Base-by-base conservation (phyloP, 2,888 invertebrate genomes). In the Caradrina kadenii region DNA sequence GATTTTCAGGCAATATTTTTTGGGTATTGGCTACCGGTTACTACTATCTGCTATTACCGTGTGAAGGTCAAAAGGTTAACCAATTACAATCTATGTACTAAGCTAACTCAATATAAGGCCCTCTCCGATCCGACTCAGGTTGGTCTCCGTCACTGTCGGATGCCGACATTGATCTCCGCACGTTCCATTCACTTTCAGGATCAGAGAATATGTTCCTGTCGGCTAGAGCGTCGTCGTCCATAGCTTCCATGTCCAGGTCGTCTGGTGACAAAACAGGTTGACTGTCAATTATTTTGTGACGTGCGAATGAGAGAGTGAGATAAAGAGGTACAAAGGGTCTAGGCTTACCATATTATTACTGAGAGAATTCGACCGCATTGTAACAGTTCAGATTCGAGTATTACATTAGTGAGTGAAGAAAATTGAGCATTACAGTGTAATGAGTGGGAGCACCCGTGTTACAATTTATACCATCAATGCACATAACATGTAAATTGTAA, bases 171-270 rank as follows among this genome's bases (percentile, higher is more conserved):
- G 89, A 87, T 31, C 80, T 86, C 5, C 84, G 89, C 45, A 84
- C 86, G 54, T 92, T 94, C 97, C 97, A 97, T 84, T 97, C 97
- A 85, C 97, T 97, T 91, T 97, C 97, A 0, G 97, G 97, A 86
- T 97, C 97, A 0, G 97, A 97, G 90, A 97, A 97, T 76, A 97
- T 95, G 79, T 96, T 96, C 69, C 93, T 91, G 54, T 97, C 97
- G 22, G 96, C 89, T 8, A 96, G 88, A 8, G 95, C 94, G 70
- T 97, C 97, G 72, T 97, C 97, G 75, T 92, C 91, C 76, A 91
- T 84, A 1, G 87, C 90, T 19, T 94, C 92, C 69, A 92, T 82
- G 68, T 94, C 92, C 15, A 93, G 77, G 22, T 92, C 93, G 59
- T 93, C 94, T 94, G 91, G 5, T 79, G 63, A 77, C 31, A 82